phyloP scores from a whole-genome alignment of 2,113 vertebrate genomes.

The Aphyosemion australe region DNA sequence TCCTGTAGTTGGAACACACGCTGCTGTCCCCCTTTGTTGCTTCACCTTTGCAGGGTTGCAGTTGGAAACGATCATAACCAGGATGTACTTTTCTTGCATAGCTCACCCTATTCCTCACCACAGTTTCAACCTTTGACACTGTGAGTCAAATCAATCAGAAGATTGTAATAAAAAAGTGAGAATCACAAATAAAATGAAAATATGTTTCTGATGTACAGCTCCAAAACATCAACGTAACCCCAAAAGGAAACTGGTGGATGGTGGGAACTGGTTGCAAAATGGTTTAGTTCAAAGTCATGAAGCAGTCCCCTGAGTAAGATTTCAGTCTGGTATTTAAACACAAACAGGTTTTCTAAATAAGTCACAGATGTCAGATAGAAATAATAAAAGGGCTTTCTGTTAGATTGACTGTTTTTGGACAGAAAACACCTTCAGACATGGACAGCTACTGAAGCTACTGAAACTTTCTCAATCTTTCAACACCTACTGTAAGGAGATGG shows the following conservation, averaged over 20 bases:
- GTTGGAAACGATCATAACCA: too few species aligned
- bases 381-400: slow-evolving; percentile 6
- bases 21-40: too few species aligned
- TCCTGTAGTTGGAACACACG: too few species aligned
- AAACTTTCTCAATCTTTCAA: slow-evolving; percentile 4
- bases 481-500: not conserved
- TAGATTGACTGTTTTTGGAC: not conserved
- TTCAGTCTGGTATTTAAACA: slow-evolving; percentile 43
- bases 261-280: slow-evolving; percentile 54
- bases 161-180: slow-evolving; percentile 4
- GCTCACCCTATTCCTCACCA: not conserved
- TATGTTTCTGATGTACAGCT: slow-evolving; percentile 12
- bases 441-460: not conserved
- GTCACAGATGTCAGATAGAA: slow-evolving; percentile 26
- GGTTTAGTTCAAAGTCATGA: slow-evolving; percentile 41
- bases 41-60: too few species aligned
- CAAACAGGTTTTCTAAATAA: slow-evolving; percentile 42
- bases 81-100: not conserved
- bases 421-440: not conserved
- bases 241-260: slow-evolving; percentile 27
- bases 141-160: not conserved
- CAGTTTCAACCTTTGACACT: not conserved
- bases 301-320: slow-evolving; percentile 48
- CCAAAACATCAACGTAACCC: slow-evolving; percentile 18
- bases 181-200: slow-evolving; percentile 26